Percentiles rank a stretch among this genome's conserved stretches.
These are phyloP conservation scores for Sebastes nivosus DNA, from an alignment of 2,797 vertebrate species.

Conservation along the genomic window DNA sequence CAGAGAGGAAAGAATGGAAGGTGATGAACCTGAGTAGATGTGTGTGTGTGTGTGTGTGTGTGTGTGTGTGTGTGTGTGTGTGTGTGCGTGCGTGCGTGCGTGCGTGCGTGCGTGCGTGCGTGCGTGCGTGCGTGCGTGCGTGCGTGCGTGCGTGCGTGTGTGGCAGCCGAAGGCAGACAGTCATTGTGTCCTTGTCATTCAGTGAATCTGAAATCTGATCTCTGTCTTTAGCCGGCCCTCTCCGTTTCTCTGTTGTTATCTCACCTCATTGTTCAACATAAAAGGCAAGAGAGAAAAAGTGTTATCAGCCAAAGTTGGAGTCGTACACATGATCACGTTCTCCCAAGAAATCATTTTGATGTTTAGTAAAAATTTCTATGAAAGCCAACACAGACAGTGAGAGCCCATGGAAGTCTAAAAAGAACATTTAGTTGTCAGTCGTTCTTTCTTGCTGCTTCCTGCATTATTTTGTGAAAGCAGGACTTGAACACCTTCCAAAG, in stretches of 20 bases:
- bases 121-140: background rate
- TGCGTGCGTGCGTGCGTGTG: constrained; percentile 19
- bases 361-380: background rate
- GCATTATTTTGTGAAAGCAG: background rate
- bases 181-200: constrained; percentile 67
- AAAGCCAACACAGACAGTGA: background rate
- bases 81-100: background rate
- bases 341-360: background rate
- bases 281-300: constrained; percentile 33
- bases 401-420: background rate
- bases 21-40: constrained; percentile 45
- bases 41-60: background rate
- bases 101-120: background rate
- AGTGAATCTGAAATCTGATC: constrained; percentile 62
- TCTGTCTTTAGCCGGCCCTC: constrained; percentile 25
- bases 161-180: constrained; percentile 43
- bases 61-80: background rate
- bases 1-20: constrained; percentile 63
- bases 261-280: constrained; percentile 37
- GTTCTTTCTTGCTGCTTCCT: background rate
- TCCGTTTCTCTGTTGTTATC: constrained; percentile 33
- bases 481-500: background rate
- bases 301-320: constrained; percentile 13
- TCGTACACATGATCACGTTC: background rate
- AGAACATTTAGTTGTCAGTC: background rate